Conservation (phyloP, 1,140 invertebrate species). For the Tigriopus japonicus region DNA sequence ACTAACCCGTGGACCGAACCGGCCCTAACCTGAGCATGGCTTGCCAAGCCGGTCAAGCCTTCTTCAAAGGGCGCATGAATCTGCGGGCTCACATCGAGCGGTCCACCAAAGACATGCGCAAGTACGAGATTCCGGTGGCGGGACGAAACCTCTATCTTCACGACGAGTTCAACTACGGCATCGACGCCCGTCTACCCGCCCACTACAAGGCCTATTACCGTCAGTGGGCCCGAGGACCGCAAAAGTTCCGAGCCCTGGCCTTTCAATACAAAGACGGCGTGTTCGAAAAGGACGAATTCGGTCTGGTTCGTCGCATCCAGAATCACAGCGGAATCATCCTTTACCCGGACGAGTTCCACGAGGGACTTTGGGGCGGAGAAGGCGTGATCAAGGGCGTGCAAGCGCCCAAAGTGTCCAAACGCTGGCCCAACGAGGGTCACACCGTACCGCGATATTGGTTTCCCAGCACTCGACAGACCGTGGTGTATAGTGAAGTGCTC, state of each 20-base stretch:
- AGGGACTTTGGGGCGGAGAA: constrained; percentile 91
- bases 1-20: too few species aligned
- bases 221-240: not conserved
- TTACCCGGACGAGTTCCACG: constrained; percentile 54
- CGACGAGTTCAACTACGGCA: too few species aligned
- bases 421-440: constrained; percentile 9
- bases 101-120: too few species aligned
- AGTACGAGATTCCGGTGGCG: too few species aligned
- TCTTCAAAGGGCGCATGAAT: too few species aligned
- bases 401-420: constrained; percentile 32
- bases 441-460: constrained; percentile 66
- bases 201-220: not conserved
- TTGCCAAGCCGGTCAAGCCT: too few species aligned
- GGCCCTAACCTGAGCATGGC: too few species aligned
- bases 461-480: constrained; percentile 48
- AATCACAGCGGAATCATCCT: constrained; percentile 55
- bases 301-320: constrained; percentile 35
- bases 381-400: constrained; percentile 74
- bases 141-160: too few species aligned
- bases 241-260: not conserved
- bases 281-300: constrained; percentile 14
- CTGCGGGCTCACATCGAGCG: too few species aligned
- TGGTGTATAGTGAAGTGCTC: constrained; percentile 85
- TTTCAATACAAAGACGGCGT: not conserved
- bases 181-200: not conserved